phyloP scores from a whole-genome alignment of 2,888 invertebrate species.

The Hypselothyrea guttata region DNA sequence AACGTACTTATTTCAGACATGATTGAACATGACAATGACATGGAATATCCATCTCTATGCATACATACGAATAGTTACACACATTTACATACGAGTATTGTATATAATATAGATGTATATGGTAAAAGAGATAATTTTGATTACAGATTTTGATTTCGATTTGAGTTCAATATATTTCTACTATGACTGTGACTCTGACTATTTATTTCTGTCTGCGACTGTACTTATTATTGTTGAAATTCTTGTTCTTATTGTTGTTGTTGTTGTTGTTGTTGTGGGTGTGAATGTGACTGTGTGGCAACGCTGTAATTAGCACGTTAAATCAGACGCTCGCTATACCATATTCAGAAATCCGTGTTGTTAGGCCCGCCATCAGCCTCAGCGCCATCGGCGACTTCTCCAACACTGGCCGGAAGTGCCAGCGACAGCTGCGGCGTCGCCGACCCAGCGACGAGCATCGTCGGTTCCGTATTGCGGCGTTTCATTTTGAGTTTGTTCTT shows the following conservation, averaged over 20 bases:
- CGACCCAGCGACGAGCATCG: conserved; percentile 85
- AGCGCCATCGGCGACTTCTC: conserved; percentile 75
- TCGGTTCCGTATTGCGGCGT: conserved; percentile 95
- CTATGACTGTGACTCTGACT: conserved; percentile 16
- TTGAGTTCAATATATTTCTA: conserved; percentile 45
- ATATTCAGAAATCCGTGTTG: conserved; percentile 87
- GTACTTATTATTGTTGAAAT: conserved; percentile 3
- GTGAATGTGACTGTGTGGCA: conserved; percentile 21
- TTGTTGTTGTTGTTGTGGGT: conserved; percentile 15
- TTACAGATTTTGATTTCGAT: conserved; percentile 72
- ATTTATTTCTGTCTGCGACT: conserved; percentile 13
- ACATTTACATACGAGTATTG: not conserved
- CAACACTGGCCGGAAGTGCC: conserved; percentile 80
- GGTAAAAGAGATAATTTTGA: conserved; percentile 57
- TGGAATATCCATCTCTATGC: conserved; percentile 19
- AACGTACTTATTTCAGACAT: conserved; percentile 72
- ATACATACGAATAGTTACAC: conserved; percentile 9
- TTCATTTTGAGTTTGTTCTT: conserved; percentile 98
- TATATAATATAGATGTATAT: not conserved
- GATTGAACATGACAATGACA: conserved; percentile 42
- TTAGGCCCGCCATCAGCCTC: conserved; percentile 81
- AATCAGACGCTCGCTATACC: conserved; percentile 89
- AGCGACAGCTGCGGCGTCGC: conserved; percentile 82
- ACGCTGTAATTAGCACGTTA: conserved; percentile 82
- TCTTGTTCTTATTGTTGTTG: conserved; percentile 17